Conservation (phyloP, 2,797 vertebrate species). For the Sylvilagus floridanus region DNA sequence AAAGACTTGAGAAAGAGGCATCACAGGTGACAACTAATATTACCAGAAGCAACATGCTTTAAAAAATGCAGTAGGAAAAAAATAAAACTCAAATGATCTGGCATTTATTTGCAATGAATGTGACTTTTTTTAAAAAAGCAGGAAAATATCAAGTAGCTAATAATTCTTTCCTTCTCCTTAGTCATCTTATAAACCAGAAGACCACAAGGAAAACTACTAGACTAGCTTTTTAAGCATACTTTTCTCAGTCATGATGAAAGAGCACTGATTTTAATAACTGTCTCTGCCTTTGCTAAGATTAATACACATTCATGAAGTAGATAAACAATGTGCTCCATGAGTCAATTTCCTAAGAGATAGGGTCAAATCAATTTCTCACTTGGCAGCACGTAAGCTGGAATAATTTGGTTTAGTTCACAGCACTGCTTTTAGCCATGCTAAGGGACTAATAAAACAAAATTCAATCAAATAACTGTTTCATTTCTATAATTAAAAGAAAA, state of each 20-base stretch:
- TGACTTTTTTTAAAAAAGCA: conserved; percentile 3
- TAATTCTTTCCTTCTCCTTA: neutral
- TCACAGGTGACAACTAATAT: neutral
- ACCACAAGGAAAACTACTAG: conserved; percentile 28
- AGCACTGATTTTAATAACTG: conserved; percentile 46
- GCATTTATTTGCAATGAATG: conserved; percentile 19
- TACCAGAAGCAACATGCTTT: neutral
- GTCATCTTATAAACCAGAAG: conserved; percentile 35
- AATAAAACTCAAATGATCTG: neutral
- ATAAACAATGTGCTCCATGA: neutral
- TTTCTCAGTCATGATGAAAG: neutral
- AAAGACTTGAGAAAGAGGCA: neutral
- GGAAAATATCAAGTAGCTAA: neutral
- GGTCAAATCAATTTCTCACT: conserved; percentile 48
- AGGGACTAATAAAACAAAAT: conserved; percentile 66
- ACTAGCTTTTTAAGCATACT: neutral
- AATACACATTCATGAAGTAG: neutral
- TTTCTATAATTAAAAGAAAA: conserved; percentile 73
- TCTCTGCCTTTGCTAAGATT: conserved; percentile 15
- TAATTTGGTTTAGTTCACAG: conserved; percentile 54
- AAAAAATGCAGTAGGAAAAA: conserved; percentile 15
- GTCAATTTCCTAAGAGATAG: conserved; percentile 9
- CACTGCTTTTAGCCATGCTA: conserved; percentile 43
- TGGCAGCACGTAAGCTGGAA: neutral
- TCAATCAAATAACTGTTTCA: conserved; percentile 61